Percentiles rank a stretch among this genome's conserved stretches.
Evolutionary conservation across 2,113 vertebrate genomes (phyloP).

Genomic region (Gallinago media): DNA sequence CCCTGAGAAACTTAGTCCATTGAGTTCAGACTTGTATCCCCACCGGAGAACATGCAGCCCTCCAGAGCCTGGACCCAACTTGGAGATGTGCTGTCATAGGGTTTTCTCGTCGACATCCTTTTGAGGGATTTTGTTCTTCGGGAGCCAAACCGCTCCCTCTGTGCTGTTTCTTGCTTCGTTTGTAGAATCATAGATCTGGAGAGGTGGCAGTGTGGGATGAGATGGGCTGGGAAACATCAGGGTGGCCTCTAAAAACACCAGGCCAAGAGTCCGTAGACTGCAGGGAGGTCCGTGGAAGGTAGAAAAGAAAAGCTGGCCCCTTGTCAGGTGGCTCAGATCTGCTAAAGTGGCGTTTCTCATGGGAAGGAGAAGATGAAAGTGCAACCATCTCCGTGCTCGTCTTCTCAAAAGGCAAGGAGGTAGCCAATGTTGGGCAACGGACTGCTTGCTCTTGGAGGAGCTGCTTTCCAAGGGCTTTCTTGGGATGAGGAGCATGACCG

Average conservation of each 20-base stretch:
- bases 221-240: neutral
- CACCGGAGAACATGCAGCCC: rapidly evolving
- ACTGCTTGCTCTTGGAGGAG: neutral
- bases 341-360: neutral
- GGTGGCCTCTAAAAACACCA: neutral
- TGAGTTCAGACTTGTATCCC: neutral
- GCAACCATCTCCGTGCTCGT: neutral
- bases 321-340: neutral
- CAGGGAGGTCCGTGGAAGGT: neutral
- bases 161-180: rapidly evolving
- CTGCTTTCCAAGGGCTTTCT: neutral
- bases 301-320: neutral
- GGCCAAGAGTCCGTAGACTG: neutral
- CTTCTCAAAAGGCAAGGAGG: neutral
- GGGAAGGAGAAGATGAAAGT: neutral
- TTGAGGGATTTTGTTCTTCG: neutral
- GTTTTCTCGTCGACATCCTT: rapidly evolving
- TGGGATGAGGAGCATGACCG: neutral
- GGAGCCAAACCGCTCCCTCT: neutral
- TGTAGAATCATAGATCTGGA: neutral
- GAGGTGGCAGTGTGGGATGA: rapidly evolving
- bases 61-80: neutral
- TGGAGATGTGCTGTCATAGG: neutral
- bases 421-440: neutral
- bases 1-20: neutral